phyloP scores from a whole-genome alignment of 2,888 invertebrate genomes.

The Tipula unca region DNA sequence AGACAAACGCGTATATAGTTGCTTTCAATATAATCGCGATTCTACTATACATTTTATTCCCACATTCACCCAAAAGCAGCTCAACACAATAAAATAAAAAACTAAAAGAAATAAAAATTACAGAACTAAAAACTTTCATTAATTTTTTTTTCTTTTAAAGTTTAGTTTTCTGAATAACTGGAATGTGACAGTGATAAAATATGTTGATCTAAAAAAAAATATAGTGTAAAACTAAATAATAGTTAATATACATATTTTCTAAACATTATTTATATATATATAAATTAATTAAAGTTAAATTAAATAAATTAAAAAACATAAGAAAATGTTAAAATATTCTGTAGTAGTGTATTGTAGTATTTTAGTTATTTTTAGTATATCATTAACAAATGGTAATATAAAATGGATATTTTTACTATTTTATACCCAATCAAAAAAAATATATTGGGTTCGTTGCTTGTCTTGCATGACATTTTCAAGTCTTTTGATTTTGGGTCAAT shows the following conservation, averaged over 20 bases:
- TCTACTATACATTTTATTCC: background rate
- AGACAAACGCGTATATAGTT: background rate
- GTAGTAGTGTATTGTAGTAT: background rate
- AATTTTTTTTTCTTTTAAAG: background rate
- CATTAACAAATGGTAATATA: background rate
- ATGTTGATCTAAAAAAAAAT: background rate
- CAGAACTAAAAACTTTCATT: slow-evolving; percentile 14
- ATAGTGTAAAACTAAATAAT: background rate
- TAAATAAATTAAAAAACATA: background rate
- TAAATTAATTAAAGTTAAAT: background rate
- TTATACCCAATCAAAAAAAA: background rate
- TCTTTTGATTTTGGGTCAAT: background rate
- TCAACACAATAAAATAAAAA: background rate
- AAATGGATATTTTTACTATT: background rate
- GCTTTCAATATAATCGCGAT: background rate
- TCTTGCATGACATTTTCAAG: background rate
- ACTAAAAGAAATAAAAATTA: background rate
- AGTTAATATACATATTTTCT: background rate
- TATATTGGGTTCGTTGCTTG: background rate
- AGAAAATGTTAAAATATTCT: slow-evolving; percentile 2
- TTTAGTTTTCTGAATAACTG: slow-evolving; percentile 8
- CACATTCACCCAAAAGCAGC: background rate
- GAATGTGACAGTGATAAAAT: background rate
- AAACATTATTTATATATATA: background rate
- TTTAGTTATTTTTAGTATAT: background rate